Base-by-base conservation (phyloP, 1,140 invertebrate species). In the Teleopsis dalmanni region DNA sequence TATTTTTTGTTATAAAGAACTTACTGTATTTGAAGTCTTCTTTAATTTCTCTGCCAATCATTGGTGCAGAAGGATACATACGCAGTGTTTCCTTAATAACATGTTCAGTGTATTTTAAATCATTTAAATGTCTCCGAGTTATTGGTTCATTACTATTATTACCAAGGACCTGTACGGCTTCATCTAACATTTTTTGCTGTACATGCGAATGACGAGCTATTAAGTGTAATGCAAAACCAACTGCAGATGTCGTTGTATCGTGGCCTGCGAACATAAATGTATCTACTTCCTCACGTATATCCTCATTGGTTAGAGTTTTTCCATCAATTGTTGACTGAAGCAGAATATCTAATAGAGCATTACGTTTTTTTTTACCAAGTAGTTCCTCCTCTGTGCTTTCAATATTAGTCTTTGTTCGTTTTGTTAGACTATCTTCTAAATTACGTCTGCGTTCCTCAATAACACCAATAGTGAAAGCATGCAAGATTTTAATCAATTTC, bases 281-380 rank as follows among this genome's bases (percentile, higher is more conserved):
- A 54, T 83, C 78, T 0, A 84, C 81, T 74, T 84, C 80, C 66
- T 84, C 79, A 42, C 76, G 63, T 18, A 88, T 81, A 56, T 83
- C 81, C 11, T 74, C 62, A 53, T 83, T 72, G 7, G 74, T 76
- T 31, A 87, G 70, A 27, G 65, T 63, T 36, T 72, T 60, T 8
- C 75, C 79, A 54, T 78, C 74, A 9, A 76, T 60, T 47, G 75
- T 76, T 37, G 77, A 73, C 53, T 81, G 68, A 1, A 90, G 69
- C 5, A 90, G 59, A 35, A 88, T 61, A 72, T 90, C 87, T 52
- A 90, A 71, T 68, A 90, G 88, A 6, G 83, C 83, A 31, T 81
- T 65, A 50, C 78, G 74, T 50, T 81, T 81, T 57, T 76, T 77
- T 0, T 65, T 59, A 44, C 71, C 75, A 9, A 16, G 16, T 4